Conservation (phyloP, 1,140 invertebrate genomes). For the Oncopeltus fasciatus region DNA sequence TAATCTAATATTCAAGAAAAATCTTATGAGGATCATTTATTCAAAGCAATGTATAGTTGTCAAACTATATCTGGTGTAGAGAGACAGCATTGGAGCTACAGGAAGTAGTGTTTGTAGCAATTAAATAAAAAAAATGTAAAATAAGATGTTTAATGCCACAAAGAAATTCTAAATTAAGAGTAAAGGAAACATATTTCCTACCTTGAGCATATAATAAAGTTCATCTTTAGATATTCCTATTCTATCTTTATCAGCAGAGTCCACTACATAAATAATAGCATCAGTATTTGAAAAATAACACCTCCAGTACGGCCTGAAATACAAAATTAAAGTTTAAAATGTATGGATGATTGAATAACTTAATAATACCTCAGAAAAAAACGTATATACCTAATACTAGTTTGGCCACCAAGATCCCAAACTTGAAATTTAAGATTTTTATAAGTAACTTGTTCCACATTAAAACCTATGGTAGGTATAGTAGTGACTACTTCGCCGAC, state of each 20-base stretch:
- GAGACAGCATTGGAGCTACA: too few species aligned
- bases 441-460: constrained; percentile 92
- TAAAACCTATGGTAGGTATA: constrained; percentile 96
- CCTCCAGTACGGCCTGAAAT: constrained; percentile 92
- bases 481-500: constrained; percentile 99
- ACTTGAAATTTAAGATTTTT: constrained; percentile 95
- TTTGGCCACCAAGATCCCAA: constrained; percentile 97
- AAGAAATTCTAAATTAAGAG: too few species aligned
- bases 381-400: constrained; percentile 60
- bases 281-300: constrained; percentile 99
- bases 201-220: constrained; percentile 89
- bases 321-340: constrained; percentile 8
- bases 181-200: constrained; percentile 33
- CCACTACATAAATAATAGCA: constrained; percentile 99
- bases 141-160: too few species aligned
- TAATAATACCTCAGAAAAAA: not conserved
- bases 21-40: too few species aligned
- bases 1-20: too few species aligned
- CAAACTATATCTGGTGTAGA: too few species aligned
- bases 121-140: too few species aligned
- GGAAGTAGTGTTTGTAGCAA: too few species aligned
- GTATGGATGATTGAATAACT: not conserved
- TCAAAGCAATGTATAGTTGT: too few species aligned
- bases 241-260: constrained; percentile 94
- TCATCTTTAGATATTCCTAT: constrained; percentile 99